Base-by-base conservation (phyloP, 2,113 vertebrate genomes). In the Ifrita kowaldi region DNA sequence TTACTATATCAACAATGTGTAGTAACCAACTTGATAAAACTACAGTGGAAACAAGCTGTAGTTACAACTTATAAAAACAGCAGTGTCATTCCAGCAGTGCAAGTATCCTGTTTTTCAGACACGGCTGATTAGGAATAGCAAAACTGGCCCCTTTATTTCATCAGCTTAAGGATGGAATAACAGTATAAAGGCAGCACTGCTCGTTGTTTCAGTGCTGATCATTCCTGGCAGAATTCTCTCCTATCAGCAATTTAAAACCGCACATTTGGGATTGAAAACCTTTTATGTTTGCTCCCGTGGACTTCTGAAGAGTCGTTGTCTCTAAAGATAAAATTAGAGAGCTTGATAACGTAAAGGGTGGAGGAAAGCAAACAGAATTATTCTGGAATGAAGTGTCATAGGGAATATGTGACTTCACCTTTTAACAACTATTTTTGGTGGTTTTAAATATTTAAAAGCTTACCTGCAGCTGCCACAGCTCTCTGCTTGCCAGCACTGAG, bases 61-160 rank as follows among this genome's bases (percentile, higher is more conserved):
- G 87, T 41, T 75, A 39, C 0, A 0, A 44, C 79, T 74, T 88
- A 27, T 3, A 53, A 83, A 90, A 94, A 55, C 90, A 94, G 75
- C 90, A 59, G 32, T 70, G 68, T 84, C 73, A 47, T 92, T 95
- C 83, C 90, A 95, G 73, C 84, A 94, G 71, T 42, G 39, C 32
- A 63, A 93, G 56, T 71, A 87, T 95, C 83, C 91, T 96, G 95
- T 90, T 97, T 95, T 92, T 90, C 90, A 90, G 93, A 78, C 79
- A 49, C 0, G 1, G 64, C 79, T 90, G 90, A 95, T 96, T 90
- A 96, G 84, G 80, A 90, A 88, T 77, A 91, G 44, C 42, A 90
- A 87, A 79, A 11, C n/a, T 39, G 47, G 9, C 75, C 64, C 39
- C 81, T 69, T 89, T 84, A 60, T 86, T 94, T 86, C 68, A 41